These are phyloP conservation scores for Lota lota DNA, from an alignment of 2,113 vertebrate genomes.

Conservation along the genomic window DNA sequence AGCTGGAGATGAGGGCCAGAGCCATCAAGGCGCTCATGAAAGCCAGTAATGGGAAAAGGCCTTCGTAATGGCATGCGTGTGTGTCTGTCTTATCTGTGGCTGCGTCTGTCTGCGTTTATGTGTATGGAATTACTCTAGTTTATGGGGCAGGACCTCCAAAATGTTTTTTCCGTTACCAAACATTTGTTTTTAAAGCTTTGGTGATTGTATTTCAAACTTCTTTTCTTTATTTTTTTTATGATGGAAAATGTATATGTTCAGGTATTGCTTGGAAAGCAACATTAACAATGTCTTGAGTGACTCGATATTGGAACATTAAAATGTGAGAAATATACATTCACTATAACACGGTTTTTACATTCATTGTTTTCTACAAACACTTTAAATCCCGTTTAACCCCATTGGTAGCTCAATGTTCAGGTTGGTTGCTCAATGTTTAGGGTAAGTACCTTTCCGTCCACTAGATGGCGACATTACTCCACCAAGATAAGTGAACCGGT, in stretches of 20 bases:
- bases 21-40: slow-evolving; percentile 99
- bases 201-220: neutral
- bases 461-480: slow-evolving; percentile 59
- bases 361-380: neutral
- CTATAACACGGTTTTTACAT: neutral
- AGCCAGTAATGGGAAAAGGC: slow-evolving; percentile 84
- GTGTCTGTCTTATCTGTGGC: too few relatives aligned
- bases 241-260: neutral
- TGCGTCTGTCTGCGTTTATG: too few relatives aligned
- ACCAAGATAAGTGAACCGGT: neutral
- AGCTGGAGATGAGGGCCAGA: slow-evolving; percentile 94
- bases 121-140: too few relatives aligned
- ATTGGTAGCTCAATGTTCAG: neutral
- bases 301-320: slow-evolving; percentile 42
- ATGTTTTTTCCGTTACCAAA: neutral
- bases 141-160: neutral
- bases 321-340: too few relatives aligned
- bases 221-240: too few relatives aligned
- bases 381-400: neutral
- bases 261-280: neutral
- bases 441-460: slow-evolving; percentile 18
- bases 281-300: slow-evolving; percentile 6
- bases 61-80: neutral
- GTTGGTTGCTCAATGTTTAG: neutral
- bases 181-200: neutral